phyloP scores from a whole-genome alignment of 2,113 vertebrate genomes.

The Erpornis zantholeuca region DNA sequence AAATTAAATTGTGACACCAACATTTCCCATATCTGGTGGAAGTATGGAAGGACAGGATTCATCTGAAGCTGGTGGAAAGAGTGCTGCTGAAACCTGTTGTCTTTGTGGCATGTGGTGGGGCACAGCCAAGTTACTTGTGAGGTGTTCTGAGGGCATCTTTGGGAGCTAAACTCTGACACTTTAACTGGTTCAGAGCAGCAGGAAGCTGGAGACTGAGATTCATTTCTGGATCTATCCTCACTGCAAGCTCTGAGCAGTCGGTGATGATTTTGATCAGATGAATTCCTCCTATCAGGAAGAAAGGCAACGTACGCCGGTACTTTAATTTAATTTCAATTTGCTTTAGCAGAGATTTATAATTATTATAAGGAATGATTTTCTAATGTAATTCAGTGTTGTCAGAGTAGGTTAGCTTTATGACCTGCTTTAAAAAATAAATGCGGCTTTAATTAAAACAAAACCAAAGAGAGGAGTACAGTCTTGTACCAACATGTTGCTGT shows the following conservation, averaged over 20 bases:
- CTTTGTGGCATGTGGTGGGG: neutral
- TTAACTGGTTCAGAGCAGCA: neutral
- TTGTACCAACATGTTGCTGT: constrained; percentile 72
- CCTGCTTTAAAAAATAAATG: constrained; percentile 68
- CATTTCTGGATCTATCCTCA: neutral
- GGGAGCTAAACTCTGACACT: neutral
- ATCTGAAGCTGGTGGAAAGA: neutral
- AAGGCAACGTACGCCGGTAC: neutral
- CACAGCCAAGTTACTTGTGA: neutral
- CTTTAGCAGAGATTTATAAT: constrained; percentile 63
- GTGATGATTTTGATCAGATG: neutral
- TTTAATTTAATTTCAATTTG: constrained; percentile 60
- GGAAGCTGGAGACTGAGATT: neutral
- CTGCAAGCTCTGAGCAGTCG: neutral
- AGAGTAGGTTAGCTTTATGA: constrained; percentile 65
- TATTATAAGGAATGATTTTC: constrained; percentile 51
- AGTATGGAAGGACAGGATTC: neutral
- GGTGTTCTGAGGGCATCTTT: neutral
- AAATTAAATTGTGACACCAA: neutral
- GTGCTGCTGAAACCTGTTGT: neutral
- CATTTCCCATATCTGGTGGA: neutral
- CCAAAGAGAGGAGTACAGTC: constrained; percentile 52
- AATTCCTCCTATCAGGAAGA: constrained; percentile 10
- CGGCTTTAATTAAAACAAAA: constrained; percentile 73
- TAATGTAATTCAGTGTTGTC: constrained; percentile 62